Conservation (phyloP, 2,797 vertebrate species). For the Sebastes reedi region DNA sequence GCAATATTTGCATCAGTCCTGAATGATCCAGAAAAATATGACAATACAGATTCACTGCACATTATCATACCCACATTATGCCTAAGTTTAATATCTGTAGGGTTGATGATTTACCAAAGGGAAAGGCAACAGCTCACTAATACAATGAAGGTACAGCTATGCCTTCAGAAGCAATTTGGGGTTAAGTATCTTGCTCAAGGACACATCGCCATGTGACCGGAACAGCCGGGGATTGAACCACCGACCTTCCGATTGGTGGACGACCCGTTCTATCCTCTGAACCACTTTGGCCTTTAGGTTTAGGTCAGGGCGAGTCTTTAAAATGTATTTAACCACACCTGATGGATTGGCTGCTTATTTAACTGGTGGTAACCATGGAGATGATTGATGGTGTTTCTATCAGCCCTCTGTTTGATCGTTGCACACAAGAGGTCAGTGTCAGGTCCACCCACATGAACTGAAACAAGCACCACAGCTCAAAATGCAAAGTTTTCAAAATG, state of each 20-base stretch:
- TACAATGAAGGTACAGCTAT: neutral
- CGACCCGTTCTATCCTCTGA: too few relatives aligned
- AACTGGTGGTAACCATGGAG: conserved; percentile 3
- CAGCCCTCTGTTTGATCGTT: neutral
- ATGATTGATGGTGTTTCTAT: neutral
- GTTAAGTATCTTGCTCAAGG: too few relatives aligned
- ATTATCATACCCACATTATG: neutral
- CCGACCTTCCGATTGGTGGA: neutral
- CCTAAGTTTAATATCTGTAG: neutral
- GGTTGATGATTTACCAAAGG: neutral
- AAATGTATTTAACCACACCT: neutral
- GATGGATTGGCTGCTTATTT: neutral
- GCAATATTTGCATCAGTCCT: neutral
- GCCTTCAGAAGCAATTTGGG: too few relatives aligned
- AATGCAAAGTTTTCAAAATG: neutral
- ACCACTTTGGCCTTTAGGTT: neutral
- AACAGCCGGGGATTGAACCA: too few relatives aligned
- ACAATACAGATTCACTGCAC: neutral
- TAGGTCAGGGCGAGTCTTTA: neutral
- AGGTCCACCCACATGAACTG: neutral
- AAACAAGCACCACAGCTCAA: neutral
- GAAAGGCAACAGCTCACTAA: neutral
- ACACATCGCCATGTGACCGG: too few relatives aligned
- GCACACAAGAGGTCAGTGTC: neutral
- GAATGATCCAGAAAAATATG: neutral